Base-by-base conservation (phyloP, 2,797 vertebrate genomes). In the Bradypodion ventrale region DNA sequence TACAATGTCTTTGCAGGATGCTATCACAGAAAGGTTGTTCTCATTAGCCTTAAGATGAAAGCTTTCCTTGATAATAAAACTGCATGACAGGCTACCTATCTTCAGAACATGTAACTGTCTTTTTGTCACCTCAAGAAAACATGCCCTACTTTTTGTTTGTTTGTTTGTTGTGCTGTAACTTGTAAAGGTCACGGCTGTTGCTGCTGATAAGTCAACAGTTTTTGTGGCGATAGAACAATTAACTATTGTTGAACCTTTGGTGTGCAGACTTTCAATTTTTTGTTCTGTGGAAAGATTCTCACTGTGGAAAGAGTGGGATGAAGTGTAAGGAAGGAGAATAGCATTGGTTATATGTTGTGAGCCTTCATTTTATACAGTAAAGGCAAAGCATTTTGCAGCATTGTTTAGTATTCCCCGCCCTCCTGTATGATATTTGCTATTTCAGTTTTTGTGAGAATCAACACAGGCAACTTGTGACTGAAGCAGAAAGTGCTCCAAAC, bases 1-100 rank as follows among this genome's bases (percentile, higher is more conserved):
- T 37, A 87, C 25, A 1, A 46, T 78, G 84, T 87, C 68, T 85
- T n/a, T 93, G 68, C 19, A 78, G 62, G 87, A 65, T 16, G 60
- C 62, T 72, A 78, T 63, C 25, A 78, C 37, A 9, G n/a, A 84
- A 88, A 63, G 7, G 0, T 1, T 42, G 5, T 49, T 85, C 76
- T 78, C 78, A 70, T 60, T 83, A 75, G 23, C 84, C 73, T 32
- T 16, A 13, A 65, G 69, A 82, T 76, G 84, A 89, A 78, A 52
- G 44, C 1, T 2, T 72, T 70, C 37, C 68, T 10, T 85, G 40
- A 44, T 82, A 89, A 90, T 37, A 86, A 90, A 89, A 83, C 5
- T 83, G 12, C 42, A 60, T 69, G 40, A 83, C 78, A 52, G 78
- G 0, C 1, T 86, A 82, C 6, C 46, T 7, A 56, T 72, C 60